Evolutionary conservation across 1,140 invertebrate species (phyloP).

Genomic region (Sipha flava): DNA sequence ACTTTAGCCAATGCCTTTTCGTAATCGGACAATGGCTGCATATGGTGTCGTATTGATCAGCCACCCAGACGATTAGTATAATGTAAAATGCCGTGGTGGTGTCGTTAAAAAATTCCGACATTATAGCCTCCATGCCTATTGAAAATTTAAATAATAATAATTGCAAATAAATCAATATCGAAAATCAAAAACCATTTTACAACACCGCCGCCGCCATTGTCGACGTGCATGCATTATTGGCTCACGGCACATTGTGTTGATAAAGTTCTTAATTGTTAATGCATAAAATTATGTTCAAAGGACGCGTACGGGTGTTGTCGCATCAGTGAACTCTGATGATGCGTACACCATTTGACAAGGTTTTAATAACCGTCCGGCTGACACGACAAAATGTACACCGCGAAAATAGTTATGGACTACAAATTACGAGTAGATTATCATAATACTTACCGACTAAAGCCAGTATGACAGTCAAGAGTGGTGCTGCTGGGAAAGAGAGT

Average conservation of each 20-base stretch:
- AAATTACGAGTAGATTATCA: background rate
- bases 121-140: slow-evolving; percentile 97
- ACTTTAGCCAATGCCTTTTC: slow-evolving; percentile 91
- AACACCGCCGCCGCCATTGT: background rate
- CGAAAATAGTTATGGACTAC: background rate
- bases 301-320: background rate
- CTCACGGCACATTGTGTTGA: background rate
- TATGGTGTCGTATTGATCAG: slow-evolving; percentile 97
- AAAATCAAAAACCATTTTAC: background rate
- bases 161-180: background rate
- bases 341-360: background rate
- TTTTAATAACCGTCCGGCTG: background rate
- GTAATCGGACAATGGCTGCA: slow-evolving; percentile 94
- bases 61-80: slow-evolving; percentile 97
- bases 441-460: slow-evolving; percentile 86
- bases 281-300: slow-evolving; percentile 6
- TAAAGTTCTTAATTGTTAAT: slow-evolving; percentile 27
- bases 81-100: slow-evolving; percentile 98
- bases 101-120: slow-evolving; percentile 99
- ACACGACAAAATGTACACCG: background rate
- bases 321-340: background rate
- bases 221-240: background rate
- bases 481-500: slow-evolving; percentile 88
- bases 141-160: background rate
- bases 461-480: slow-evolving; percentile 90